Evolutionary conservation across 2,888 invertebrate species (phyloP).

Genomic region (Drosophila subquinaria): DNA sequence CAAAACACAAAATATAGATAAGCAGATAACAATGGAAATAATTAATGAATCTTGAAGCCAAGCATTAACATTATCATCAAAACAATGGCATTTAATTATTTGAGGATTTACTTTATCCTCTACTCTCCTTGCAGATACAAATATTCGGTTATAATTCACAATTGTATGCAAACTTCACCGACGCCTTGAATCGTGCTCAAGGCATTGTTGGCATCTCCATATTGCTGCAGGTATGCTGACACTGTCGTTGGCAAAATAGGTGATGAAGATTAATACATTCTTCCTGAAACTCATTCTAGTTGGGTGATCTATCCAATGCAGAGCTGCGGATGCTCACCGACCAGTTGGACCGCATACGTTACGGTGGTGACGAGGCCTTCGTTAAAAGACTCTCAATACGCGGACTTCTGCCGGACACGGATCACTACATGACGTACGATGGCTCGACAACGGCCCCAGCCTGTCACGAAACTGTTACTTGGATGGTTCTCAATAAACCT

Average conservation of each 20-base stretch:
- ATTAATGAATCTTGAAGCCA: too few species aligned
- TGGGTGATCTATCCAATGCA: slow-evolving; percentile 96
- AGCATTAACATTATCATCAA: too few species aligned
- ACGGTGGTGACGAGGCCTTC: slow-evolving; percentile 94
- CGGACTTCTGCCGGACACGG: slow-evolving; percentile 95
- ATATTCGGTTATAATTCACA: slow-evolving; percentile 99
- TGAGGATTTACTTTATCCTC: background rate
- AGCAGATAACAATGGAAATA: too few species aligned
- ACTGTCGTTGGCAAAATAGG: background rate
- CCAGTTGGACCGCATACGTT: slow-evolving; percentile 95
- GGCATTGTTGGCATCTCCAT: slow-evolving; percentile 98
- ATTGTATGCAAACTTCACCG: slow-evolving; percentile 97
- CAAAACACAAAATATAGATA: too few species aligned
- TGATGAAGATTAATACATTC: background rate
- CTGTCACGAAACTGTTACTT: slow-evolving; percentile 99
- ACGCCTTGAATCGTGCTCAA: slow-evolving; percentile 96
- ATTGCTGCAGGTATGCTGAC: slow-evolving; percentile 92
- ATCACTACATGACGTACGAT: slow-evolving; percentile 99
- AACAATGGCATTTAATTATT: background rate
- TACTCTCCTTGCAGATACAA: slow-evolving; percentile 95
- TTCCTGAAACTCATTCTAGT: slow-evolving; percentile 86
- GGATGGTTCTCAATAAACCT: slow-evolving; percentile 99
- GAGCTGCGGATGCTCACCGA: slow-evolving; percentile 96
- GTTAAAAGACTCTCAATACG: slow-evolving; percentile 94
- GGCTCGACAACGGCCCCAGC: slow-evolving; percentile 98